phyloP scores from a whole-genome alignment of 1,140 invertebrate species.

The Saxidomus purpurata region DNA sequence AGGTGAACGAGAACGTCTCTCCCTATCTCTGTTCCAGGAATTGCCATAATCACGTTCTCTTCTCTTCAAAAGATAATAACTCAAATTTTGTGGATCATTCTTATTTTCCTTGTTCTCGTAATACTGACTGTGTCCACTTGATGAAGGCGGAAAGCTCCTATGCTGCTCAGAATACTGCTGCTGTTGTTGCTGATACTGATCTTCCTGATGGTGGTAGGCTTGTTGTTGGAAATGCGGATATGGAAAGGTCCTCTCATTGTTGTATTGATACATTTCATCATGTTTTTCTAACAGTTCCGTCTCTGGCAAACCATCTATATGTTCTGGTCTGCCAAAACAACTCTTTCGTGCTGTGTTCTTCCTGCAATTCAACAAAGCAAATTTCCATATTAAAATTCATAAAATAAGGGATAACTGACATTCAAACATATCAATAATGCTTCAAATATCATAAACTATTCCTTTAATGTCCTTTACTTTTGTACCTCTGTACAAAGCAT shows the following conservation, averaged over 20 bases:
- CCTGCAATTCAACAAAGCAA: not conserved
- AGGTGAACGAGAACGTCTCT: not conserved
- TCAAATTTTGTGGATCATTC: not conserved
- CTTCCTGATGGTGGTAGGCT: not conserved
- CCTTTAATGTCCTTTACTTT: too few species aligned
- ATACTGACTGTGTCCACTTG: not conserved
- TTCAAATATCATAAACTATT: too few species aligned
- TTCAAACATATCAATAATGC: too few species aligned
- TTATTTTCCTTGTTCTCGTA: not conserved
- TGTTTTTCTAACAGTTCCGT: not conserved
- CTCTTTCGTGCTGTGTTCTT: constrained; percentile 1
- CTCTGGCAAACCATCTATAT: not conserved
- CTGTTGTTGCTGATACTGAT: not conserved
- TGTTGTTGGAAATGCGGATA: not conserved
- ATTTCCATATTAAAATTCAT: too few species aligned
- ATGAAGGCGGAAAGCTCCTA: not conserved
- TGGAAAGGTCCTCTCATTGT: too few species aligned
- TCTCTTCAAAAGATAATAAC: not conserved
- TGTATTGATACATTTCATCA: not conserved
- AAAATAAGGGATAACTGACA: too few species aligned
- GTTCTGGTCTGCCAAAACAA: not conserved
- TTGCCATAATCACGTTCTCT: not conserved
- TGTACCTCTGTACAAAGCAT: too few species aligned
- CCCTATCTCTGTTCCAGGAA: not conserved
- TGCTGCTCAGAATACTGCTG: not conserved